Percentiles rank a stretch among this genome's conserved stretches.
Evolutionary conservation across 2,113 vertebrate species (phyloP).

Genomic region (Pygoscelis antarcticus): DNA sequence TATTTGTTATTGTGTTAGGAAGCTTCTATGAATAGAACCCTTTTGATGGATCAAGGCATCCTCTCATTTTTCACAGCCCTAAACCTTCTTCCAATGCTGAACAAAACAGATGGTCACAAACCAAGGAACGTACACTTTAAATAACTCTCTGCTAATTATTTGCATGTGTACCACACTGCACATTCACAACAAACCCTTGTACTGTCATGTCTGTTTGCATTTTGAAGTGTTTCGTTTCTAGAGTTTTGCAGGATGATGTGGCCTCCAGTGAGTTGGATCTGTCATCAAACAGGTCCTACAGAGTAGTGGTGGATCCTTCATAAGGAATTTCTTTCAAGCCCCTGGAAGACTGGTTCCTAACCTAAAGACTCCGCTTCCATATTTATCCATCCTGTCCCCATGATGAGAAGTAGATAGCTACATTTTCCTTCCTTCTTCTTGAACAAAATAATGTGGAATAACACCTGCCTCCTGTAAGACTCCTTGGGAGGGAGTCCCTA

Average conservation of each 20-base stretch:
- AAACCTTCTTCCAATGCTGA: neutral
- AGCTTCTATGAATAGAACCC: neutral
- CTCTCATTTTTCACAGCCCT: constrained; percentile 2
- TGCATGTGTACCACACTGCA: neutral
- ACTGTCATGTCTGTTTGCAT: neutral
- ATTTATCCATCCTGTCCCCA: neutral
- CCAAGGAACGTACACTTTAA: neutral
- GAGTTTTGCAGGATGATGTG: neutral
- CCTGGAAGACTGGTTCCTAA: neutral
- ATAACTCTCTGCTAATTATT: constrained; percentile 12
- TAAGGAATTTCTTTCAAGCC: neutral
- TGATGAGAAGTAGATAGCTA: neutral
- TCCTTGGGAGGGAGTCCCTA: neutral
- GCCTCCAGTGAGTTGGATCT: neutral
- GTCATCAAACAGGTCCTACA: neutral
- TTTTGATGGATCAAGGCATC: neutral
- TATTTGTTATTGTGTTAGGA: neutral
- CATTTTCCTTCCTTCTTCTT: neutral
- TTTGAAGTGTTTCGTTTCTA: neutral
- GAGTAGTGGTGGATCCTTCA: neutral
- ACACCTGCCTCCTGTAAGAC: neutral
- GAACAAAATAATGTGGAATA: neutral
- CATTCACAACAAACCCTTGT: neutral
- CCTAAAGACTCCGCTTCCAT: neutral
- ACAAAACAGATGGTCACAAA: constrained; percentile 21